Base-by-base conservation (phyloP, 2,113 vertebrate species). In the Anoura caudifer region DNA sequence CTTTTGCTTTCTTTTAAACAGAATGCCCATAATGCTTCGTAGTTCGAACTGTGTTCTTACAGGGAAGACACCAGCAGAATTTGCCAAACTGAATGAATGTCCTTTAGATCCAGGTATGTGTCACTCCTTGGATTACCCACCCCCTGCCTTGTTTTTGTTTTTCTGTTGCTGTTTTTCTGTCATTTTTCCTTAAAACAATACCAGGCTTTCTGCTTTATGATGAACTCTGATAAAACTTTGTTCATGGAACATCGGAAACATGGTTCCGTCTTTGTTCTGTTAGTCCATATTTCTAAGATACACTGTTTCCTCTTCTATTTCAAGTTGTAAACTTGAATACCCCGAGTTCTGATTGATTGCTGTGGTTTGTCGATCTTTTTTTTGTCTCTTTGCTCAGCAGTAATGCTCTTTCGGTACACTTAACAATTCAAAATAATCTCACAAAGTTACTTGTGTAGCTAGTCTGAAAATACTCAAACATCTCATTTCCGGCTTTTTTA, bases 1-100 rank as follows among this genome's bases (percentile, higher is more conserved):
- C 26, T 76, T 91, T 72, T 92, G 3, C 83, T 73, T 97, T 85
- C 33, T 96, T 97, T 96, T 93, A 94, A 96, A 82, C 98, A 99
- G 99, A 98, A 99, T 99, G 99, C 99, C 99, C 4, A 99, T 99
- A 96, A 99, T 99, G 99, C 98, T 99, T 59, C 99, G 99, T 41
- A 99, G 99, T 87, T 99, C 99, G 14, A 99, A 99, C 97, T 99
- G 99, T 96, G 99, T 99, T 63, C 99, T 99, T 72, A 99, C 99
- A 0, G 99, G 99, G 86, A 99, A 99, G 97, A 99, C 99, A 0
- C 99, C 99, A 3, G 99, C 99, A 93, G 99, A 99, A 98, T 99
- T 99, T 97, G 99, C 99, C 54, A 99, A 99, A 92, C 98, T 99
- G 20, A 99, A 99, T 0, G 99, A 99, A 92, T 99, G 99, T 96